phyloP scores from a whole-genome alignment of 1,140 invertebrate genomes.

The Spodoptera frugiperda region DNA sequence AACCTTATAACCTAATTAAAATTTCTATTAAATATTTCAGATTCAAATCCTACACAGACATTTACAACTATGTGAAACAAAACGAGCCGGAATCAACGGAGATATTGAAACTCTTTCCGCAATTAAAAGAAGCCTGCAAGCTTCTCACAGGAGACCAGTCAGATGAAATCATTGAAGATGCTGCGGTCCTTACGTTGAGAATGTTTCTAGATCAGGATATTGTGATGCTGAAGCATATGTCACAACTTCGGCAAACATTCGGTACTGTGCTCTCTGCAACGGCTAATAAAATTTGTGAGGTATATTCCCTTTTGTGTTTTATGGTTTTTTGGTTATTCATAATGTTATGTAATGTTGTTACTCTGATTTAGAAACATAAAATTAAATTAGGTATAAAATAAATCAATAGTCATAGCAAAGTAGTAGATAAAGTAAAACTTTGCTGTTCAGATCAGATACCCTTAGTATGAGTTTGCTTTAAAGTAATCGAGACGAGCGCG shows the following conservation, averaged over 20 bases:
- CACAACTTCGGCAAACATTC: constrained; percentile 86
- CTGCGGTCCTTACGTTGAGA: constrained; percentile 87
- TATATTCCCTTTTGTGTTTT: constrained; percentile 54
- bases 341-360: too few relatives aligned
- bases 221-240: constrained; percentile 86
- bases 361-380: too few relatives aligned
- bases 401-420: too few relatives aligned
- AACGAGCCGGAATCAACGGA: constrained; percentile 63
- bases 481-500: too few relatives aligned
- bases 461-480: too few relatives aligned
- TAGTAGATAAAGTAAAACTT: too few relatives aligned
- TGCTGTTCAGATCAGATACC: too few relatives aligned
- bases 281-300: constrained; percentile 86
- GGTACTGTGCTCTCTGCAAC: constrained; percentile 81
- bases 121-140: constrained; percentile 74
- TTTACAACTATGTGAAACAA: constrained; percentile 72
- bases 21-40: constrained; percentile 53
- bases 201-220: constrained; percentile 88
- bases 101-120: constrained; percentile 58
- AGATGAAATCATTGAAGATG: constrained; percentile 88
- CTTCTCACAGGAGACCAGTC: constrained; percentile 80
- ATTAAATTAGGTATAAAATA: too few relatives aligned
- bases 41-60: constrained; percentile 75
- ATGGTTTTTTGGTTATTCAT: too few relatives aligned
- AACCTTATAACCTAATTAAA: too few relatives aligned